Evolutionary conservation across 1,140 invertebrate species (phyloP), one percentile per base, ranked within the genome.

Genomic region (Aphelinus atriplicis): DNA sequence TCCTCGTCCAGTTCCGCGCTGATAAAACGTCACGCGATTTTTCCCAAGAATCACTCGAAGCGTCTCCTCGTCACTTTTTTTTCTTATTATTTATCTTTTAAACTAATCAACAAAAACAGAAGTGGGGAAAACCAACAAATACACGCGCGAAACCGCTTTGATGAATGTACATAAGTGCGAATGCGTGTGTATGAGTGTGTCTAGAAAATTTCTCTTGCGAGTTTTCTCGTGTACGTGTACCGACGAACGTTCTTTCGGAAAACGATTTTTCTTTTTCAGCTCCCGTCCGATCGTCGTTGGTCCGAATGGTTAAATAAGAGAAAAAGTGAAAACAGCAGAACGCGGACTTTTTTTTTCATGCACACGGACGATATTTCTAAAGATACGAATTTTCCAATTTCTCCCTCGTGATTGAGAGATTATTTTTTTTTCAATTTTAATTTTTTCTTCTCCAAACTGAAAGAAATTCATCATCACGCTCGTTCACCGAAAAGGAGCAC

Each of bases 21-120:
- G 60, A 69, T 70, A 58, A 63, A 56, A 47, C 62, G 63, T 60
- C 67, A 10, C 9, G 61, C 62, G 61, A 66, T 66, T 60, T 60
- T 64, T 75, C 61, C 51, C 51, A 50, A 10, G 56, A 63, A 65
- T 26, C 56, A 57, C 74, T 51, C 43, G 60, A 66, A 47, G 62
- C 63, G 47, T 55, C 61, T 71, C 26, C 6, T 51, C 68, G 63
- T 51, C 57, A 42, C 43, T 69, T 62, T 64, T 48, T 26, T 64
- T 56, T 63, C 9, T 64, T 10, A 64, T 64, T 48, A 71, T 43
- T 75, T 53, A 75, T 66, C 43, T 47, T 75, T 71, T 66, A 63
- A 75, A 75, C 74, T 75, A 71, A 75, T 75, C 63, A 75, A 75
- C 74, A 75, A 75, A 75, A 75, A 75, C 74, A 75, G 56, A 75